These are phyloP conservation scores for Lepidurus couesii DNA, from an alignment of 1,140 invertebrate species.

Conservation along the genomic window DNA sequence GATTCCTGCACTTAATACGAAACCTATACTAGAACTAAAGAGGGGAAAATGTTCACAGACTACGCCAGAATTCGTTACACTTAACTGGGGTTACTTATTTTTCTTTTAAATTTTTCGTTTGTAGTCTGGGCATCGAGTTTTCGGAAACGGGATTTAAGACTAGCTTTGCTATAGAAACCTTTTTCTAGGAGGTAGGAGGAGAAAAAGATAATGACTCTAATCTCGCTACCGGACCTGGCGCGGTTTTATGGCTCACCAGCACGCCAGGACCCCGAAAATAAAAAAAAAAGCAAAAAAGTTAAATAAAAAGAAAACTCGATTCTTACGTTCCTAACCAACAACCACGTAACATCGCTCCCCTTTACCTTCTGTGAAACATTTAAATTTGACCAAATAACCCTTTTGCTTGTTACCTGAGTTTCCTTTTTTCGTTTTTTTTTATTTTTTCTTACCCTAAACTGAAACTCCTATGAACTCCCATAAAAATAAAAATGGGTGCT, in stretches of 20 bases:
- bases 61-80: not conserved
- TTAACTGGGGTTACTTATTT: not conserved
- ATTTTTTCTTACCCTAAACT: not conserved
- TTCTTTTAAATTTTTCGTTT: not conserved
- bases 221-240: conserved; percentile 20
- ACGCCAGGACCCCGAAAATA: not conserved
- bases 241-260: conserved; percentile 9
- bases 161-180: not conserved
- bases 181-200: conserved; percentile 12
- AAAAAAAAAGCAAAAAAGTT: no score
- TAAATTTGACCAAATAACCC: not conserved
- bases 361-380: not conserved
- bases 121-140: not conserved
- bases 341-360: not conserved
- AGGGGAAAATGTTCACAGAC: not conserved
- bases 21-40: not conserved
- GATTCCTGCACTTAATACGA: not conserved
- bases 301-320: no score
- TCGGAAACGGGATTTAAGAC: conserved; percentile 15
- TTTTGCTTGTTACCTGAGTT: not conserved
- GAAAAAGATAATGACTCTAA: conserved; percentile 19
- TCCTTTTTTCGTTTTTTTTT: not conserved
- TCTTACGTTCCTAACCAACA: not conserved
- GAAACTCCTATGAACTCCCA: not conserved
- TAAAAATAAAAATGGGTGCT: not conserved